Percentiles rank a stretch among this genome's conserved stretches.
phyloP scores from a whole-genome alignment of 2,113 vertebrate genomes.

The Talpa occidentalis region DNA sequence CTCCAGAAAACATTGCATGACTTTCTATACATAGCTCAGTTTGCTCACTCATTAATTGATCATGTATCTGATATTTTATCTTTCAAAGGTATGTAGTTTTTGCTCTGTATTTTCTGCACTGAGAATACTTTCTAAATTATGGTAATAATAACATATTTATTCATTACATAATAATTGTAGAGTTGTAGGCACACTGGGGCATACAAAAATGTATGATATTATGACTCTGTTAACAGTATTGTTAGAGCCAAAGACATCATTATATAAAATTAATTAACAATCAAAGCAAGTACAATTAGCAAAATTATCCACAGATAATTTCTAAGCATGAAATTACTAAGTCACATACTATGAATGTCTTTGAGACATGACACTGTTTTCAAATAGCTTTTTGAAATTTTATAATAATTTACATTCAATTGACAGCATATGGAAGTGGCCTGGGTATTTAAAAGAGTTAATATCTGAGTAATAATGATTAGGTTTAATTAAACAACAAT shows the following conservation, averaged over 20 bases:
- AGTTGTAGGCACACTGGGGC: background rate
- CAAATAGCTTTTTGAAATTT: slow-evolving; percentile 25
- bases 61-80: background rate
- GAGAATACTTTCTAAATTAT: background rate
- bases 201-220: background rate
- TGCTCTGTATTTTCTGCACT: background rate
- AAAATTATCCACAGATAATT: background rate
- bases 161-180: background rate
- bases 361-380: background rate
- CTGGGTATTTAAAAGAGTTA: background rate
- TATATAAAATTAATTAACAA: background rate
- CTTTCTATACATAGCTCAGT: background rate
- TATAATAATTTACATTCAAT: background rate
- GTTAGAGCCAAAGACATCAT: background rate
- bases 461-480: slow-evolving; percentile 25
- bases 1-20: background rate
- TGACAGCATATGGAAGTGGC: background rate
- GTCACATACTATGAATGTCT: background rate
- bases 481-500: slow-evolving; percentile 46
- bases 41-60: background rate
- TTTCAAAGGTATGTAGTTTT: background rate
- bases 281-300: slow-evolving; percentile 10
- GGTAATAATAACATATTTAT: background rate
- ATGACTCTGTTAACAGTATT: background rate
- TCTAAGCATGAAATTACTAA: background rate